Conservation (phyloP, 2,113 vertebrate species). For the Neodontobutis hainanensis region DNA sequence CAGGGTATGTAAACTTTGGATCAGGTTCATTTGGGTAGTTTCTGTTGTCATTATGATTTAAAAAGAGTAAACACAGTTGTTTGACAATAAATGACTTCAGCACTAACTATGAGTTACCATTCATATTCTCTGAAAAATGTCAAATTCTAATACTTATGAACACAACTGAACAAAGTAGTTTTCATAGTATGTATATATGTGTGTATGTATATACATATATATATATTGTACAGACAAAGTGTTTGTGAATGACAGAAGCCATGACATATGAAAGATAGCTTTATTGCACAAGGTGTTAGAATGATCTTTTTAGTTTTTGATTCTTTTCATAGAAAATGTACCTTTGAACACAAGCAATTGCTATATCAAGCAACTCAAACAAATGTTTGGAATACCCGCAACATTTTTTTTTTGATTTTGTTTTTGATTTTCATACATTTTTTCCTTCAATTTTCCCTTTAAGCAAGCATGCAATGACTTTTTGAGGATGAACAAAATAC, state of each 20-base stretch:
- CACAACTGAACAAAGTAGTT: too few relatives aligned
- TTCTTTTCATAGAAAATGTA: slow-evolving; percentile 97
- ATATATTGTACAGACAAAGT: slow-evolving; percentile 13
- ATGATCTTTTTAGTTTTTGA: slow-evolving; percentile 92
- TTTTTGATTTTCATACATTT: slow-evolving; percentile 76
- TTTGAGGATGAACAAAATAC: slow-evolving; percentile 77
- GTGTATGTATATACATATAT: too few relatives aligned
- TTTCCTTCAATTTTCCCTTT: slow-evolving; percentile 80
- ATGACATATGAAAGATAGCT: slow-evolving; percentile 93
- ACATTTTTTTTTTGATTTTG: slow-evolving; percentile 72
- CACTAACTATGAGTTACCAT: too few relatives aligned
- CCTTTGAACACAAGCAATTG: slow-evolving; percentile 98
- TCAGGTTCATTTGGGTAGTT: too few relatives aligned
- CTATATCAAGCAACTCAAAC: slow-evolving; percentile 93
- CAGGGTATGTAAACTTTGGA: too few relatives aligned
- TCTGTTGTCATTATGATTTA: too few relatives aligned
- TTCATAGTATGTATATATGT: too few relatives aligned
- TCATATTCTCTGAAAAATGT: too few relatives aligned
- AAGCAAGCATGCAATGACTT: slow-evolving; percentile 96
- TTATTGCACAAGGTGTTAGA: slow-evolving; percentile 99
- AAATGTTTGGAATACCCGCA: slow-evolving; percentile 81
- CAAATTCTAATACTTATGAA: too few relatives aligned
- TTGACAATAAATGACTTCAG: too few relatives aligned
- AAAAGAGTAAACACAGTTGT: too few relatives aligned
- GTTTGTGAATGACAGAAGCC: slow-evolving; percentile 68